Evolutionary conservation across 2,888 invertebrate genomes (phyloP).

Genomic region (Chymomyza fuscimana): DNA sequence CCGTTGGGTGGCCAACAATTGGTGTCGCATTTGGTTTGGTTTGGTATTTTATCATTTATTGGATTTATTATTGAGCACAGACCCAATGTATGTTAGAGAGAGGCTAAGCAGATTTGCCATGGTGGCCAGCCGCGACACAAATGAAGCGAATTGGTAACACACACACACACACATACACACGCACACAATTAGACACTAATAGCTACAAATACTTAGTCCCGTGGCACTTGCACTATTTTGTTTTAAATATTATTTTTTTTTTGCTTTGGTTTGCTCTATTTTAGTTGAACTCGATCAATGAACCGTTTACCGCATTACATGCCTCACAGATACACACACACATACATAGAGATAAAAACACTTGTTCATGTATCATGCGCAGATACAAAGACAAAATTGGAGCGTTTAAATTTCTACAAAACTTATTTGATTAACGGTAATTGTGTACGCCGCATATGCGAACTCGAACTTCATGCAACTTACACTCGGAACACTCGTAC

Average conservation of each 20-base stretch:
- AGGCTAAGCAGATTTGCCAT: conserved; percentile 53
- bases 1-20: no score
- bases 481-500: background rate
- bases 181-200: background rate
- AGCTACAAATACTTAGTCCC: background rate
- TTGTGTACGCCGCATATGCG: conserved; percentile 43
- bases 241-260: background rate
- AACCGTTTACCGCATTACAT: conserved; percentile 59
- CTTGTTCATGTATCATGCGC: background rate
- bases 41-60: conserved; percentile 29
- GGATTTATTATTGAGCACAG: conserved; percentile 33
- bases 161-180: conserved; percentile 21
- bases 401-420: conserved; percentile 72
- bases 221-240: conserved; percentile 60
- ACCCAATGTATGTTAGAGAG: conserved; percentile 25
- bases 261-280: conserved; percentile 54
- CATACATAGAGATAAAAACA: conserved; percentile 14
- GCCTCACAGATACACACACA: conserved; percentile 21
- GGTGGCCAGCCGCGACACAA: conserved; percentile 16
- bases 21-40: no score
- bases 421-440: conserved; percentile 73
- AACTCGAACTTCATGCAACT: background rate
- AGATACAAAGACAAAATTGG: conserved; percentile 34
- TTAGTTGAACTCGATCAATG: conserved; percentile 68
- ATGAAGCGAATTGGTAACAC: conserved; percentile 40